Conservation (phyloP, 2,888 invertebrate species). For the Junonia oenone region DNA sequence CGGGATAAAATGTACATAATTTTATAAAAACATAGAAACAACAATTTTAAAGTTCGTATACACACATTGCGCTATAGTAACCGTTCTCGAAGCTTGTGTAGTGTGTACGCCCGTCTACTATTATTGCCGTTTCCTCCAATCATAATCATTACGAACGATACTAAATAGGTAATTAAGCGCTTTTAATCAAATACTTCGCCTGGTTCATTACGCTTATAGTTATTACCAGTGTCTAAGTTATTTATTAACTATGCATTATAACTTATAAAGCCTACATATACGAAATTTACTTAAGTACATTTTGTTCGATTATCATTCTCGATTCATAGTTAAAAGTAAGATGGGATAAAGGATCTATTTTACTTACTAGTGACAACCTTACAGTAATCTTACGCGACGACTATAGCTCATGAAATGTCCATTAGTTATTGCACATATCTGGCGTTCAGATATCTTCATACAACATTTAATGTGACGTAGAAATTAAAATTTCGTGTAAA, state of each 20-base stretch:
- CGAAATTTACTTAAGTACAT: slow-evolving; percentile 77
- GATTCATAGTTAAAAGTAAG: slow-evolving; percentile 46
- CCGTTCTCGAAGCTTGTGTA: slow-evolving; percentile 18
- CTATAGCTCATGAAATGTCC: slow-evolving; percentile 45
- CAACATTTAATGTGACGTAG: slow-evolving; percentile 2
- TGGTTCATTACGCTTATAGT: slow-evolving; percentile 58
- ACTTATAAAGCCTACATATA: slow-evolving; percentile 79
- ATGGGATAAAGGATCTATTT: slow-evolving; percentile 57
- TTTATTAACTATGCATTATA: slow-evolving; percentile 64
- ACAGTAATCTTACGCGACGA: slow-evolving; percentile 51
- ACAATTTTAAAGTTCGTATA: slow-evolving; percentile 70
- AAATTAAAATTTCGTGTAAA: slow-evolving; percentile 33
- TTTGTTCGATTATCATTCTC: slow-evolving; percentile 71
- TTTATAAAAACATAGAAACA: slow-evolving; percentile 35
- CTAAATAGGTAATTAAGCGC: slow-evolving; percentile 66
- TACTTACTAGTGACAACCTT: slow-evolving; percentile 70
- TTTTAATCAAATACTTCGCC: slow-evolving; percentile 68
- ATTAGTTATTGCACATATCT: slow-evolving; percentile 47
- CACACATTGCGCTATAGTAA: slow-evolving; percentile 45
- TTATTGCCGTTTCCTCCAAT: slow-evolving; percentile 28
- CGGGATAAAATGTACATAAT: slow-evolving; percentile 25
- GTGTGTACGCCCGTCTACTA: slow-evolving; percentile 50
- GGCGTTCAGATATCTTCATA: slow-evolving; percentile 36
- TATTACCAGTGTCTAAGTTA: slow-evolving; percentile 68
- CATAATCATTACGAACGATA: slow-evolving; percentile 50